Percentiles rank a stretch among this genome's conserved stretches.
Evolutionary conservation across 2,113 vertebrate species (phyloP).

Genomic region (Cercopithecus mona): DNA sequence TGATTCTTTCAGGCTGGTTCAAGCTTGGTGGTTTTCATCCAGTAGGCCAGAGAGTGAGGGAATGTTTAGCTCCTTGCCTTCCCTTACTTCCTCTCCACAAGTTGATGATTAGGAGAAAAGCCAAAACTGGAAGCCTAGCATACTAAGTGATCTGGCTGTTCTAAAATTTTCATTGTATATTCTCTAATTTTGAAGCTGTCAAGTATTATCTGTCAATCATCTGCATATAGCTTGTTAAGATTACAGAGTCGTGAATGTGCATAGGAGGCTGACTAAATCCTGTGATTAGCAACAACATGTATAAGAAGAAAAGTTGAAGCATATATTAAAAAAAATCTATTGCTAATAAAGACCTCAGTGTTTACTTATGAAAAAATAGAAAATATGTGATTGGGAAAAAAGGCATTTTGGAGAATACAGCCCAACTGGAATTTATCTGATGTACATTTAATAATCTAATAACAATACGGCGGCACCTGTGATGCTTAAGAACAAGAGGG

Average conservation of each 20-base stretch:
- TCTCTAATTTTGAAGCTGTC: slow-evolving; percentile 78
- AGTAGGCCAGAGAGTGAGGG: neutral
- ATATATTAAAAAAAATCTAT: neutral
- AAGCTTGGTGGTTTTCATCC: slow-evolving; percentile 5
- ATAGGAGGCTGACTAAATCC: slow-evolving; percentile 62
- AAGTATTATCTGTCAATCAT: slow-evolving; percentile 73
- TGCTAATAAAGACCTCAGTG: slow-evolving; percentile 49
- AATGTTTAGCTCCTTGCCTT: neutral
- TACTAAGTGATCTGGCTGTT: slow-evolving; percentile 64
- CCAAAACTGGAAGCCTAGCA: slow-evolving; percentile 58
- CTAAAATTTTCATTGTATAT: slow-evolving; percentile 70
- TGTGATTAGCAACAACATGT: slow-evolving; percentile 50
- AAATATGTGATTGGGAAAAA: slow-evolving; percentile 13
- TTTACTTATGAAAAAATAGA: slow-evolving; percentile 59
- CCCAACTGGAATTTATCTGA: slow-evolving; percentile 78
- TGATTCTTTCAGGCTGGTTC: slow-evolving; percentile 23
- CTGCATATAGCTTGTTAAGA: slow-evolving; percentile 70
- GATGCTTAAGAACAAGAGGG: slow-evolving; percentile 75
- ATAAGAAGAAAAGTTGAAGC: slow-evolving; percentile 35
- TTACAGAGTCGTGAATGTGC: slow-evolving; percentile 55
- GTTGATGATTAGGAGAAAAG: slow-evolving; percentile 56
- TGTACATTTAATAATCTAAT: slow-evolving; percentile 81
- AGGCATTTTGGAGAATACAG: slow-evolving; percentile 51
- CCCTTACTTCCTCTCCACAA: neutral
- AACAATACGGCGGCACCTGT: slow-evolving; percentile 54